phyloP scores from a whole-genome alignment of 2,113 vertebrate genomes.

The Aldabrachelys gigantea region DNA sequence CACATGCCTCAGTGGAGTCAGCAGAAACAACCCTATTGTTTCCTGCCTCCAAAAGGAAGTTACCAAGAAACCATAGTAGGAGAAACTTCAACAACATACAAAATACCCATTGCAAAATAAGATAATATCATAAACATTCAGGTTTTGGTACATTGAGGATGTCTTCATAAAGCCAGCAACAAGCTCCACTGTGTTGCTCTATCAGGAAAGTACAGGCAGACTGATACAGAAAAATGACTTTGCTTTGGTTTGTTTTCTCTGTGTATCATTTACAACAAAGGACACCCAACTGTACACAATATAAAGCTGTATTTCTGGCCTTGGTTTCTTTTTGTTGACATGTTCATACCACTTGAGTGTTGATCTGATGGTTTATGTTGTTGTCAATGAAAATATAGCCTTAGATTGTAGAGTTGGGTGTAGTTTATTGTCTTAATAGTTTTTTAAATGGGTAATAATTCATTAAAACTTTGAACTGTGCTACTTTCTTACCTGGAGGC shows the following conservation, averaged over 20 bases:
- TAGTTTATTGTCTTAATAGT: background rate
- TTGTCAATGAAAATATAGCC: background rate
- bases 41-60: background rate
- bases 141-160: background rate
- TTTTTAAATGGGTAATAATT: background rate
- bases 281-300: background rate
- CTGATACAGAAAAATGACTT: background rate
- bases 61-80: background rate
- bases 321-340: background rate
- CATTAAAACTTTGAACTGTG: background rate
- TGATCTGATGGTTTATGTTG: background rate
- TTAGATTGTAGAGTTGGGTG: background rate
- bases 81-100: background rate
- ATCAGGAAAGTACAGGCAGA: background rate
- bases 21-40: background rate
- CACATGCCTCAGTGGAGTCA: background rate
- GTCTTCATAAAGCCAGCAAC: background rate
- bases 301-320: background rate
- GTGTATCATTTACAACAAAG: background rate
- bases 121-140: background rate
- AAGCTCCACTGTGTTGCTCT: background rate
- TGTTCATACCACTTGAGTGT: background rate
- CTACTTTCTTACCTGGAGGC: background rate
- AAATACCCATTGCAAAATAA: background rate
- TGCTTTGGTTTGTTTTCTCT: background rate